Evolutionary conservation across 1,140 invertebrate species (phyloP), one percentile per base, ranked within the genome.

Genomic region (Apis mellifera): DNA sequence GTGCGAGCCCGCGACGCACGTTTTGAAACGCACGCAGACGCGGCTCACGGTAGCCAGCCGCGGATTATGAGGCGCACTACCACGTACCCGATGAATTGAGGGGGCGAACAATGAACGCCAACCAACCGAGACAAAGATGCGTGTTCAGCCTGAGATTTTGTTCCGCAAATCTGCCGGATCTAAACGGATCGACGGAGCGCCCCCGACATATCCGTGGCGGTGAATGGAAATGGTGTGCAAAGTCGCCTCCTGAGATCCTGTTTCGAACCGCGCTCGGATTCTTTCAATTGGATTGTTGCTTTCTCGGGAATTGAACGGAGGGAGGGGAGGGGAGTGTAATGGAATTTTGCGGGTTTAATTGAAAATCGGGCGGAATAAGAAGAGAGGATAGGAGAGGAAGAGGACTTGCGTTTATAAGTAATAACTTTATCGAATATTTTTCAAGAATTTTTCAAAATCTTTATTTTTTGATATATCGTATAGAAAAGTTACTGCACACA

Each of bases 101-200:
- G 32, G 54, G 13, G 7, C 23, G 54, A 57, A 81, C 78, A 81
- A 81, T 81, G 66, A 75, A 66, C 23, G 62, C 71, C 13, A 23
- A n/a, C 23, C 23, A 13, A 12, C 48, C 48, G 48, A 26, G 15
- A 81, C 78, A 81, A 81, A 75, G 78, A 74, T 75, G 48, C 55
- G 42, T 66, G 48, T 66, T 57, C 71, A 66, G 32, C 4, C 15
- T 4, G 50, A 9, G 78, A 75, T 81, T 81, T 66, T 75, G 72
- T 81, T 75, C 50, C 59, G 48, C 60, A 3, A 26, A 26, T 26
- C 26, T n/a, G n/a, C 32, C n/a, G 4, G 32, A 32, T 48, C 0
- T 17, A 9, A 62, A 73, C 21, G 19, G 2, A 57, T 12, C 11
- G 26, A 48, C 13, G 23, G 32, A 48, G 23, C 17, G 32, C 32